phyloP scores from a whole-genome alignment of 2,888 invertebrate species.

The Exocentrus adspersus region DNA sequence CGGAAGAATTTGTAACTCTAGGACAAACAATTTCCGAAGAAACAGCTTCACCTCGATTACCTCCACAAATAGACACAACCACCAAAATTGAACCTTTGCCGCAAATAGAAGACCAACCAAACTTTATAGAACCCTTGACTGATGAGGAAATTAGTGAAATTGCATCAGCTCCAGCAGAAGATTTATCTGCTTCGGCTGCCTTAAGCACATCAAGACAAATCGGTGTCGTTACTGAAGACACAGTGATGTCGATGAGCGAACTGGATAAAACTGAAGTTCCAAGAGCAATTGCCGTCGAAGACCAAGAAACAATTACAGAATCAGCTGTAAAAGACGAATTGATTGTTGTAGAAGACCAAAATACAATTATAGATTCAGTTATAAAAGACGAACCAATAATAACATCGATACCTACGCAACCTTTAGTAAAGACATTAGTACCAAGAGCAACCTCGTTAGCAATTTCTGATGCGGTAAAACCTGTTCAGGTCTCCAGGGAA shows the following conservation, averaged over 20 bases:
- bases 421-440: background rate
- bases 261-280: conserved; percentile 3
- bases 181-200: background rate
- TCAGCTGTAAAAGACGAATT: background rate
- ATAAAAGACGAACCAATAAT: background rate
- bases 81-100: background rate
- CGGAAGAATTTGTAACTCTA: background rate
- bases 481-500: background rate
- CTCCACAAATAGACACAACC: background rate
- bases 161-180: background rate
- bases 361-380: background rate
- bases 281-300: conserved; percentile 10
- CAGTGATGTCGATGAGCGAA: background rate
- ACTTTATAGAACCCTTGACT: background rate
- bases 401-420: background rate
- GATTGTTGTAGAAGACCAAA: too few relatives aligned
- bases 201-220: background rate
- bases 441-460: background rate
- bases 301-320: background rate
- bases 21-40: background rate
- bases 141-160: background rate
- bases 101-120: conserved; percentile 19
- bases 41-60: background rate
- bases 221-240: background rate
- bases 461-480: background rate